Evolutionary conservation across 2,797 vertebrate genomes (phyloP), one percentile per base, ranked within the genome.

Genomic region (Spondyliosoma cantharus): DNA sequence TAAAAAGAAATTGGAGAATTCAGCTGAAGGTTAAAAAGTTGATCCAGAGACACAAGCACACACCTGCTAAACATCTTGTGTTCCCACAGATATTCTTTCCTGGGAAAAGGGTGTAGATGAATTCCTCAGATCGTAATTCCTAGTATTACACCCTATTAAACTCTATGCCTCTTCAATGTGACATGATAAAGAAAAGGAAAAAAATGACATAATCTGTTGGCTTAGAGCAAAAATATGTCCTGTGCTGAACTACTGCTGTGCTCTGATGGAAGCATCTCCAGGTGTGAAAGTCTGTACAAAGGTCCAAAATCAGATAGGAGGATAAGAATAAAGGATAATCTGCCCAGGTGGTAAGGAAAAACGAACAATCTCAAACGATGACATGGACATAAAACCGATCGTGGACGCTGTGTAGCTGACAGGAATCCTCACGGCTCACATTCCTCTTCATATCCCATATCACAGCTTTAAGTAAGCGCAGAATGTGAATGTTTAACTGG

Each of bases 341-440:
- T 49, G 42, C 68, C 77, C 73, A 64, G 53, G 66, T 74, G 74
- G 66, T 4, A 37, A 37, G 32, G 7, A 8, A 37, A 37, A 7
- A 37, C 7, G 32, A 37, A 37, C 32, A 8, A 37, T 2, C 1
- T 37, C 32, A 37, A 8, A 9, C 7, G 7, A 37, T 8, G 32
- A 19, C 24, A 50, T 62, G 76, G 68, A 74, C 72, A 54, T 70
- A 60, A 61, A 79, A 84, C 79, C 25, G 17, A 17, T 66, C 42
- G 12, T 15, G 59, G 49, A 52, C 52, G 29, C 52, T 60, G 46
- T 50, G 58, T 25, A 53, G 46, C 62, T 46, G 69, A 68, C 64
- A 76, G 74, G 67, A 72, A 53, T 75, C 42, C 66, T 72, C 71
- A 61, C 37, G 65, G 3, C 68, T 69, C 61, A 87, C 68, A 77